Evolutionary conservation across 2,888 invertebrate genomes (phyloP).

Genomic region (Sarcophaga subvicina): DNA sequence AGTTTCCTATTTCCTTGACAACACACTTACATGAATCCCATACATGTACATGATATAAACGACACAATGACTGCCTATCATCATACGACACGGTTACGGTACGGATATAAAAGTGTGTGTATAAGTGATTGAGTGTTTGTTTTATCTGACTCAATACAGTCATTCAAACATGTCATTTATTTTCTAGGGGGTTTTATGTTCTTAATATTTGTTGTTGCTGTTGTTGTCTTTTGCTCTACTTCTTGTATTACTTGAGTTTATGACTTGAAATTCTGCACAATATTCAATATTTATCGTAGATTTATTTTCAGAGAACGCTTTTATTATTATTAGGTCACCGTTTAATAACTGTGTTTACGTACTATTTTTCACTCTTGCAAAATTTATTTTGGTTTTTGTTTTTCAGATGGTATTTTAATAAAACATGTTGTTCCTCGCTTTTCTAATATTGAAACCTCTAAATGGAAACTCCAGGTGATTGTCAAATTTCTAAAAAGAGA

Average conservation of each 20-base stretch:
- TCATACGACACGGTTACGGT: neutral
- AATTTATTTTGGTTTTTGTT: neutral
- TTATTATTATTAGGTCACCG: slow-evolving; percentile 4
- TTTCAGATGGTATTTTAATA: slow-evolving; percentile 1
- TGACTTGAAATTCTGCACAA: slow-evolving; percentile 13
- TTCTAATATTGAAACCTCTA: slow-evolving; percentile 59
- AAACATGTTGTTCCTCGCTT: slow-evolving; percentile 51
- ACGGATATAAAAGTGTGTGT: neutral
- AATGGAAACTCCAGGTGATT: slow-evolving; percentile 66
- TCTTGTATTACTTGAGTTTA: slow-evolving; percentile 26
- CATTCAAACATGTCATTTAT: slow-evolving; percentile 35
- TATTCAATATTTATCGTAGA: slow-evolving; percentile 20
- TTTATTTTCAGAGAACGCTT: slow-evolving; percentile 26
- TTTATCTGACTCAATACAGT: neutral
- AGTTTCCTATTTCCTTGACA: slow-evolving; percentile 44
- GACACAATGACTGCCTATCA: neutral
- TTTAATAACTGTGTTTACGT: neutral
- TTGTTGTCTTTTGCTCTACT: slow-evolving; percentile 11
- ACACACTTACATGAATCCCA: neutral
- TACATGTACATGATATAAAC: neutral
- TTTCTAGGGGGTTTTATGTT: neutral
- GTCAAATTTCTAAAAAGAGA: slow-evolving; percentile 66
- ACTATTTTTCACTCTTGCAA: neutral
- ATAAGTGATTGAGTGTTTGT: slow-evolving; percentile 1
- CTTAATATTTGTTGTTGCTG: too few relatives aligned